A percentile compares a stretch with the other conserved stretches of the same genome.
phyloP scores from a whole-genome alignment of 2,113 vertebrate species.

The Axis porcinus region DNA sequence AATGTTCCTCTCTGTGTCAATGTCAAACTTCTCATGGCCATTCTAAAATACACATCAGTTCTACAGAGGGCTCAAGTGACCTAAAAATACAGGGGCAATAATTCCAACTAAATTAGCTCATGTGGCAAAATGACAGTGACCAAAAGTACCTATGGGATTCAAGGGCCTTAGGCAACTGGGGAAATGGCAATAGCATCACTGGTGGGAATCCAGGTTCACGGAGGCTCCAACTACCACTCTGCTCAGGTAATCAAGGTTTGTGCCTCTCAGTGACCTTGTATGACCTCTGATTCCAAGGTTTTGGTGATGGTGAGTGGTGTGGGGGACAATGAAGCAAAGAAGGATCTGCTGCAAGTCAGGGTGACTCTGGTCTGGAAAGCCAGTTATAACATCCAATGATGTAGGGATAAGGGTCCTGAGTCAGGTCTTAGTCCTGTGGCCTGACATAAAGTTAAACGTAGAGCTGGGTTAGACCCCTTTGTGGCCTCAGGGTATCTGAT shows the following conservation, averaged over 20 bases:
- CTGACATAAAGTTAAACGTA: not conserved
- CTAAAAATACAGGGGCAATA: not conserved
- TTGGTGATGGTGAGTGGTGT: fast-evolving
- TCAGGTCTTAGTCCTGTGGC: not conserved
- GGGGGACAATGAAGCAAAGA: not conserved
- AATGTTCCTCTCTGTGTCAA: not conserved
- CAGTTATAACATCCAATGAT: not conserved
- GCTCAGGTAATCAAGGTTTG: not conserved
- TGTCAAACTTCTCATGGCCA: not conserved
- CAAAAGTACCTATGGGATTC: not conserved
- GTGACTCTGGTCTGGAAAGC: not conserved
- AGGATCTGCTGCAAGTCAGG: not conserved
- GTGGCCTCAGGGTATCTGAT: not conserved
- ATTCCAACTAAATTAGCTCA: constrained; percentile 16
- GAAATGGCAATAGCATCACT: not conserved
- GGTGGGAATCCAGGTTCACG: not conserved
- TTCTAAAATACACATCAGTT: not conserved
- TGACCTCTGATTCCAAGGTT: not conserved
- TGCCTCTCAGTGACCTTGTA: not conserved
- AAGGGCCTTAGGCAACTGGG: not conserved
- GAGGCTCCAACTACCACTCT: not conserved
- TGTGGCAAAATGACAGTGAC: not conserved
- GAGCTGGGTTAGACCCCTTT: not conserved
- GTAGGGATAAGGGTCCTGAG: not conserved
- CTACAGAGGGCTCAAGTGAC: not conserved